These are phyloP conservation scores for Cydia splendana DNA, from an alignment of 1,140 invertebrate species.

Conservation along the genomic window DNA sequence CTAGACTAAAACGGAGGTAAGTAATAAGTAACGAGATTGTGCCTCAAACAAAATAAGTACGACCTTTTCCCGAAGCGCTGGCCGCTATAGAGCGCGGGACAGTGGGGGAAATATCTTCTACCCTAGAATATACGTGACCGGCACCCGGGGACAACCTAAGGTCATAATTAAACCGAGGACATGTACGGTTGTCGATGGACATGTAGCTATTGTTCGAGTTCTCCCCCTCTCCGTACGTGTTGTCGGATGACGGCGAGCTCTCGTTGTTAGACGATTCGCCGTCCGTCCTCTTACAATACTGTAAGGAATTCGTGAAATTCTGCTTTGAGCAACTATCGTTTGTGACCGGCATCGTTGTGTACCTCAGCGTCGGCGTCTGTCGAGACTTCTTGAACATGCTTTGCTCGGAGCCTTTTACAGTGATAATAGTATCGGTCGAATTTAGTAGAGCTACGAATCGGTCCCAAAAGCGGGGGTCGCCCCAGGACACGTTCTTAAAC, in stretches of 20 bases:
- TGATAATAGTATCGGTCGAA: conserved; percentile 76
- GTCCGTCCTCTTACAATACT: conserved; percentile 70
- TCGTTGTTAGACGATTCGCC: conserved; percentile 71
- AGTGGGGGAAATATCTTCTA: conserved; percentile 73
- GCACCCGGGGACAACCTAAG: conserved; percentile 72
- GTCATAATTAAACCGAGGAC: conserved; percentile 78
- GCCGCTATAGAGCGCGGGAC: conserved; percentile 64
- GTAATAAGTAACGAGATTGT: conserved; percentile 22
- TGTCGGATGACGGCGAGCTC: conserved; percentile 74
- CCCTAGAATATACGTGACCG: conserved; percentile 77
- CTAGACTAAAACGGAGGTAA: background rate
- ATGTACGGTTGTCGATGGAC: conserved; percentile 76
- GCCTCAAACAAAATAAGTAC: conserved; percentile 72
- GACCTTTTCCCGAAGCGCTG: conserved; percentile 60
- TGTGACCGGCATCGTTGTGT: conserved; percentile 75
- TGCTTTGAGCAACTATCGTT: conserved; percentile 75
- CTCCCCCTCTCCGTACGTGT: conserved; percentile 75
- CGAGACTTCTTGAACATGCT: conserved; percentile 75
- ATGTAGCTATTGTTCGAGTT: conserved; percentile 79
- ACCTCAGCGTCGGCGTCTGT: conserved; percentile 70
- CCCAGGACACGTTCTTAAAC: conserved; percentile 74
- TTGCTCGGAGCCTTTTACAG: conserved; percentile 69
- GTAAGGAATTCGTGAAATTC: conserved; percentile 74
- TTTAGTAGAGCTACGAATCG: conserved; percentile 68
- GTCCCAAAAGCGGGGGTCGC: conserved; percentile 73